Evolutionary conservation across 1,140 invertebrate genomes (phyloP).

Genomic region (Lepidurus apus): DNA sequence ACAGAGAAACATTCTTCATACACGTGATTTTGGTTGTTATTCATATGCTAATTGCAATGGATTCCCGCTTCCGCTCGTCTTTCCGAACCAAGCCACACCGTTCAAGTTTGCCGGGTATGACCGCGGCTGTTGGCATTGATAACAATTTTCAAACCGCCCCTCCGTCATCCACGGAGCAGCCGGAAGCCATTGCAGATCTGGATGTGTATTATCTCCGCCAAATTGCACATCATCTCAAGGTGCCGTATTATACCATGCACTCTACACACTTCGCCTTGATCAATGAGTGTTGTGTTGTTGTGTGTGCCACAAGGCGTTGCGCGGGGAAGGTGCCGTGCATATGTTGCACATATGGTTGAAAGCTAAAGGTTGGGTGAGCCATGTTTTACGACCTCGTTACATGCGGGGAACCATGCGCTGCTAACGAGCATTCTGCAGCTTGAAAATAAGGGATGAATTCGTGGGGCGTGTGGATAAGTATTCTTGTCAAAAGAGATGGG

Average conservation of each 20-base stretch:
- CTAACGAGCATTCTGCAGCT: not conserved
- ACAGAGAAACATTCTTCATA: too few species aligned
- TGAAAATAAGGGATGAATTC: not conserved
- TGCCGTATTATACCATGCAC: constrained; percentile 35
- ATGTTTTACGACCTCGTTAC: constrained; percentile 3
- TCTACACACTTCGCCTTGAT: too few species aligned
- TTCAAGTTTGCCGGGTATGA: not conserved
- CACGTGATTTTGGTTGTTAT: too few species aligned
- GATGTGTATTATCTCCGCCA: constrained; percentile 55
- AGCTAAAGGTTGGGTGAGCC: not conserved
- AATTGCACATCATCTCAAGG: constrained; percentile 55
- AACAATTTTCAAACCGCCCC: not conserved
- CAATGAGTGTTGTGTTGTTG: too few species aligned
- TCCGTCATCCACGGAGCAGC: constrained; percentile 7
- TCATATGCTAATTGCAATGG: not conserved
- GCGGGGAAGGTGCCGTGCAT: not conserved
- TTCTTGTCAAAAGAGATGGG: not conserved
- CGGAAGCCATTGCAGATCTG: constrained; percentile 46
- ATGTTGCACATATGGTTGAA: not conserved
- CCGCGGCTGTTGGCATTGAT: not conserved
- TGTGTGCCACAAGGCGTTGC: too few species aligned
- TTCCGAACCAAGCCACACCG: constrained; percentile 9
- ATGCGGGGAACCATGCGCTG: constrained; percentile 11
- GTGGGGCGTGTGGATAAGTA: not conserved
- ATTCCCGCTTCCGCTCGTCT: constrained; percentile 1